A percentile compares a stretch with the other conserved stretches of the same genome.
Conservation (phyloP, 2,113 vertebrate genomes). For the Dasyurus viverrinus region DNA sequence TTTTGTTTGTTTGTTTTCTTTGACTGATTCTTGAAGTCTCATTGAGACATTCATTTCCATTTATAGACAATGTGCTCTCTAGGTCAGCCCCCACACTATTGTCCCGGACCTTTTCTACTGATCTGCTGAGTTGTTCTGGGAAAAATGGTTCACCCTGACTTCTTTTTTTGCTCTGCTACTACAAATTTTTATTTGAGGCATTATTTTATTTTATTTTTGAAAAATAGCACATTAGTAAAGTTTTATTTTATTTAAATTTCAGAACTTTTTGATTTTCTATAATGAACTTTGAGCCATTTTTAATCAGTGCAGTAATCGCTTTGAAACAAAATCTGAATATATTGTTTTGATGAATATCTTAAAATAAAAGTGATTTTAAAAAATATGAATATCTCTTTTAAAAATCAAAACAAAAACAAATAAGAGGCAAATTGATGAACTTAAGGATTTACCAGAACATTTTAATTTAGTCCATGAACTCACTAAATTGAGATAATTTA, state of each 20-base stretch:
- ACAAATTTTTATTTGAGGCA: not conserved
- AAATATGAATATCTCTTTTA: slow-evolving; percentile 50
- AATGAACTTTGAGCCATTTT: slow-evolving; percentile 55
- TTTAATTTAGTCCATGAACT: slow-evolving; percentile 26
- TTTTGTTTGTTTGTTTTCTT: too few relatives aligned
- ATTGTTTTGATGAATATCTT: slow-evolving; percentile 24
- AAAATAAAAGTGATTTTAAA: slow-evolving; percentile 34
- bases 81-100: not conserved
- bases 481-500: slow-evolving; percentile 56
- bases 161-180: not conserved
- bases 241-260: slow-evolving; percentile 67
- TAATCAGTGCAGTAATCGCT: slow-evolving; percentile 44
- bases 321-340: slow-evolving; percentile 54
- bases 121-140: not conserved
- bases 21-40: too few relatives aligned
- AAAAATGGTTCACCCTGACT: not conserved
- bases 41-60: too few relatives aligned
- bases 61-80: not conserved
- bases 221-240: slow-evolving; percentile 52
- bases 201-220: not conserved
- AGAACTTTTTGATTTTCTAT: slow-evolving; percentile 55
- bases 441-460: slow-evolving; percentile 20
- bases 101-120: not conserved
- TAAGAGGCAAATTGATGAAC: slow-evolving; percentile 48
- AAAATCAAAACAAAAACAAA: slow-evolving; percentile 51